Evolutionary conservation across 1,140 invertebrate species (phyloP), one percentile per base, ranked within the genome.

Genomic region (Whitmania pigra): DNA sequence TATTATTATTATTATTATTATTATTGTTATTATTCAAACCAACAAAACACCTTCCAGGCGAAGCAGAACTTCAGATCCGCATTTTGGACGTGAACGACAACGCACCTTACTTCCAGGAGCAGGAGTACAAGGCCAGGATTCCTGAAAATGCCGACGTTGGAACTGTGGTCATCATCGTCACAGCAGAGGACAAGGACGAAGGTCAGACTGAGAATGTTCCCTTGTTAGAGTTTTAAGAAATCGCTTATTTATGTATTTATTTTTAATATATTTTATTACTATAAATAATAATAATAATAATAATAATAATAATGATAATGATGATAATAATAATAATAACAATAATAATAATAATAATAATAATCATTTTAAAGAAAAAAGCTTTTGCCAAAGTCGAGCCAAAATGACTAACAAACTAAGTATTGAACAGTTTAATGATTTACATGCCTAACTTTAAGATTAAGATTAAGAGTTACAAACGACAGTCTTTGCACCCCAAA

Each of bases 31-130:
- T 29, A 36, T 29, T 6, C n/a, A 13, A 27, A 68, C 29, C 40
- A 36, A 36, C 11, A 36, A 27, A 4, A 4, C 73, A 20, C 29
- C 22, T 68, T 73, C n/a, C 75, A 84, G 84, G 84, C 72, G 84
- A 83, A 13, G 85, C 85, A 76, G 84, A 83, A 69, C 91, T 93
- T 78, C 85, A 87, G 72, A 91, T 94, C 73, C 87, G 89, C 78
- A 93, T 96, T 67, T 92, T 93, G 79, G 93, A 97, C 84, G 94
- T 94, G 86, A 96, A 97, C 88, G 93, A 97, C 86, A 96, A 96
- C 83, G 89, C 90, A 66, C 94, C 94, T 53, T 95, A 93, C 82
- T 97, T 97, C 85, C 92, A 94, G 84, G 93, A 97, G 82, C 88
- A 88, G 74, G 86, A 94, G 75, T 98, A 97, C 84, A 92, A 94